Conservation (phyloP, 2,797 vertebrate species). For the Phalloptychus januarius region DNA sequence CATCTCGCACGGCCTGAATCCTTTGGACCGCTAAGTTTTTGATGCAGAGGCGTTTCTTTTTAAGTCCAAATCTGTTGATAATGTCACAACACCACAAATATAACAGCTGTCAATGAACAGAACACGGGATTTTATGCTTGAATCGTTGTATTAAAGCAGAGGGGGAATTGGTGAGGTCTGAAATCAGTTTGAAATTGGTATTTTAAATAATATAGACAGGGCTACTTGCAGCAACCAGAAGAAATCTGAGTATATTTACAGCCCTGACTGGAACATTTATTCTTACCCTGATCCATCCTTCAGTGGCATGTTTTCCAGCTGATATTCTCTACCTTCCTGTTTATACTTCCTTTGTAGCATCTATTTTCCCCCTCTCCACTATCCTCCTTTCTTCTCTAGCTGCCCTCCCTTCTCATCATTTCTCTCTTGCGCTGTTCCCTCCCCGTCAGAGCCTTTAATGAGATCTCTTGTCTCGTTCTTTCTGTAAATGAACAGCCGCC, state of each 20-base stretch:
- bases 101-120: not conserved
- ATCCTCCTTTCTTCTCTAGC: not conserved
- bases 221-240: not conserved
- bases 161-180: not conserved
- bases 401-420: conserved; percentile 7
- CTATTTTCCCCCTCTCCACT: not conserved
- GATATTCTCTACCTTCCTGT: not conserved
- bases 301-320: not conserved
- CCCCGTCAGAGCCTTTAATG: conserved; percentile 43
- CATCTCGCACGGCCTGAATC: not conserved
- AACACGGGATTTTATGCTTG: not conserved
- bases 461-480: conserved; percentile 22
- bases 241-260: not conserved
- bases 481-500: conserved; percentile 33
- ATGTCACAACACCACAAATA: not conserved
- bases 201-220: not conserved
- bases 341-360: not conserved
- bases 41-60: not conserved
- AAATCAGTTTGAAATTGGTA: not conserved
- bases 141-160: not conserved
- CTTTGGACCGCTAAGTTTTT: not conserved
- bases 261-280: not conserved
- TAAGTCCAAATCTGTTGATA: not conserved
- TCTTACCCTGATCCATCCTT: not conserved
- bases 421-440: not conserved